phyloP scores from a whole-genome alignment of 2,113 vertebrate genomes.

The Takifugu bimaculatus region DNA sequence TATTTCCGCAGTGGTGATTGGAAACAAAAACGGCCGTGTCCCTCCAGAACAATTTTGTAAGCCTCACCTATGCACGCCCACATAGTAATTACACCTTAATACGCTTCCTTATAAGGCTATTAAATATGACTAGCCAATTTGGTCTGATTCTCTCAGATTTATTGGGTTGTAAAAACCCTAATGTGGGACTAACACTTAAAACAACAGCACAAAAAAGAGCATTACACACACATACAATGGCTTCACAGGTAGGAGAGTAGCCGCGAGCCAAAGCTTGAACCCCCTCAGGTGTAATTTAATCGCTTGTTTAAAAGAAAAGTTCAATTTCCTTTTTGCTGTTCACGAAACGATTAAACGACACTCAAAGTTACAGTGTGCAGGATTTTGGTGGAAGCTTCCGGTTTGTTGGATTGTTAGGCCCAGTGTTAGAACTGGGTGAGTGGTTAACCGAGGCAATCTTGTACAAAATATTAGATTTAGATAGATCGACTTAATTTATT shows the following conservation, averaged over 20 bases:
- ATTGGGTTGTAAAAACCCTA: constrained; percentile 68
- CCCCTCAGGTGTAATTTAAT: constrained; percentile 42
- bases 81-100: constrained; percentile 69
- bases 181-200: constrained; percentile 68
- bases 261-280: constrained; percentile 53
- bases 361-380: not conserved
- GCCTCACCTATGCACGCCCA: constrained; percentile 57
- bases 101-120: constrained; percentile 71
- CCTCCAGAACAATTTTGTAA: constrained; percentile 40
- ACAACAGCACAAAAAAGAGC: constrained; percentile 62
- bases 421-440: too few relatives aligned
- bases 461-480: too few relatives aligned
- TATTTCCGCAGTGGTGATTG: constrained; percentile 55
- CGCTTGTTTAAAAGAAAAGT: constrained; percentile 17
- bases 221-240: constrained; percentile 52
- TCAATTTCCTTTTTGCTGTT: constrained; percentile 43
- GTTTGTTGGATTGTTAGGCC: too few relatives aligned
- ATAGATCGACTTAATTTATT: constrained; percentile 20
- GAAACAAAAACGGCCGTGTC: constrained; percentile 69
- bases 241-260: constrained; percentile 61
- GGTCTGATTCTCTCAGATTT: constrained; percentile 71
- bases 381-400: not conserved
- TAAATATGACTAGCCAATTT: constrained; percentile 69
- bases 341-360: constrained; percentile 19
- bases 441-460: too few relatives aligned